Evolutionary conservation across 1,140 invertebrate species (phyloP), one percentile per base, ranked within the genome.

Genomic region (Liolophura sinensis): DNA sequence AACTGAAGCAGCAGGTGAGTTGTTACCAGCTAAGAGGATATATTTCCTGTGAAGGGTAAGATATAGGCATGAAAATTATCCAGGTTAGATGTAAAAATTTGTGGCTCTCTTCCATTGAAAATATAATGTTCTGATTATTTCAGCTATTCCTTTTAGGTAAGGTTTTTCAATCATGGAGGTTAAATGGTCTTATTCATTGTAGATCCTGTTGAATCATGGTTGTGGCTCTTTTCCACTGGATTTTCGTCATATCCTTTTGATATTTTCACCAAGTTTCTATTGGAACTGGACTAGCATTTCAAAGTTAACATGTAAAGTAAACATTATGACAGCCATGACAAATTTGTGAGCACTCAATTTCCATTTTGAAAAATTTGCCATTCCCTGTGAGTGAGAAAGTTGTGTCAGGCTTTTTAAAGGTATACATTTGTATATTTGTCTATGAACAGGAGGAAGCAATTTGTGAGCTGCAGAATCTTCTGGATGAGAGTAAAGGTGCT

Each of bases 401-500:
- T 49, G 1, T 12, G 18, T 52, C 50, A 18, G 25, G 40, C 16
- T 52, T 27, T 51, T 52, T 9, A n/a, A 16, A 9, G 52, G 1
- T 27, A 25, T 11, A 48, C 1, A 5, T 18, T 25, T 27, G 20
- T 58, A 12, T 25, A 58, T 61, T 40, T 61, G 16, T 46, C 20
- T 65, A 22, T 48, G 62, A 61, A 25, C 54, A 78, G 76, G 66
- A 60, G 54, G 64, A 62, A 7, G 57, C 72, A 0, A 71, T 76
- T 9, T 46, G 60, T n/a, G 69, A 72, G 24, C 51, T 78, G 47
- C 64, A 73, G 52, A 59, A 59, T 14, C 62, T 70, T 15, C 58
- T 74, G 16, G 64, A 65, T 24, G 72, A 78, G 25, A 73, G 74
- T 63, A 72, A 66, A 51, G 51, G 66, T 60, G 73, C 74, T n/a